These are phyloP conservation scores for Linnaemya tessellans DNA, from an alignment of 2,888 invertebrate species.

Conservation along the genomic window DNA sequence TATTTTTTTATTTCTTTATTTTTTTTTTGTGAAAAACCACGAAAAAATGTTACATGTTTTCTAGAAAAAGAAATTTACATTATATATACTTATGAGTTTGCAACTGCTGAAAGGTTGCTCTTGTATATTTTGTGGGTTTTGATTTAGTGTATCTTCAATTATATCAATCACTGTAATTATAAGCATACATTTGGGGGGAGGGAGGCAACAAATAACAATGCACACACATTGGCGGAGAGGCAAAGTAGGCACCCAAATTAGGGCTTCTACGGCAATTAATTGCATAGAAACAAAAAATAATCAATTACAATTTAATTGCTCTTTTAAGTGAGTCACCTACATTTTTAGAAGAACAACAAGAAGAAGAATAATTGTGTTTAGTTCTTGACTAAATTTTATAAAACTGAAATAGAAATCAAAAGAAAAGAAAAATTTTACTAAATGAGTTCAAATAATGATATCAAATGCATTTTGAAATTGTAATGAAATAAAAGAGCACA, in stretches of 20 bases:
- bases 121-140: background rate
- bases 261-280: slow-evolving; percentile 35
- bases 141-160: background rate
- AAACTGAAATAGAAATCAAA: background rate
- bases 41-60: too few species aligned
- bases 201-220: background rate
- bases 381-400: background rate
- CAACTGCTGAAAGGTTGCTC: too few species aligned
- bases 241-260: slow-evolving; percentile 23
- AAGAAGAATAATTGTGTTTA: background rate
- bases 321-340: background rate
- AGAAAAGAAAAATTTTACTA: background rate
- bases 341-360: background rate
- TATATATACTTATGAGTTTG: too few species aligned
- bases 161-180: slow-evolving; percentile 12
- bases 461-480: background rate
- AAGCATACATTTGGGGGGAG: background rate
- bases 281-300: background rate
- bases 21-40: too few species aligned
- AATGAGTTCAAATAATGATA: background rate
- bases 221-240: background rate
- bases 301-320: background rate
- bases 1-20: too few species aligned
- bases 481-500: background rate
- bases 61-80: too few species aligned